Percentiles rank a stretch among this genome's conserved stretches.
Evolutionary conservation across 2,113 vertebrate species (phyloP).

Genomic region (Hoplias malabaricus): DNA sequence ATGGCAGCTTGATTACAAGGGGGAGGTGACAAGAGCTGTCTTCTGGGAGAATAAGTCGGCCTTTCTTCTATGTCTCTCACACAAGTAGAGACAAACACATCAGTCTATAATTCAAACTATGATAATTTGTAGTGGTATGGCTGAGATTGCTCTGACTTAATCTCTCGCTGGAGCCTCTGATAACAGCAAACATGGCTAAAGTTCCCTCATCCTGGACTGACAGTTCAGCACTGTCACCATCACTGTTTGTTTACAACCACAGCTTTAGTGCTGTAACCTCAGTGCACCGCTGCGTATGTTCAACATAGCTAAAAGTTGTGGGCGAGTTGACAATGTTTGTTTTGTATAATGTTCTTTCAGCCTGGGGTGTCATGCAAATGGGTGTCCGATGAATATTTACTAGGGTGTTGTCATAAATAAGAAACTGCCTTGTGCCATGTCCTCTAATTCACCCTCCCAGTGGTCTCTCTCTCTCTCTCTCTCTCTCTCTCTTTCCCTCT

Average conservation of each 20-base stretch:
- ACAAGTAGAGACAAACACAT: background rate
- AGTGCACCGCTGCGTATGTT: background rate
- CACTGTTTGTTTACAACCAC: background rate
- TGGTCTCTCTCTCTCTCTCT: constrained; percentile 15
- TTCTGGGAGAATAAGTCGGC: constrained; percentile 16
- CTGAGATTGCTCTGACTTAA: background rate
- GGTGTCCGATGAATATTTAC: constrained; percentile 5
- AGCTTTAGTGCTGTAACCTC: background rate
- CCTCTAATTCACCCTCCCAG: constrained; percentile 21
- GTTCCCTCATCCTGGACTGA: background rate
- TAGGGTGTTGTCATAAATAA: background rate
- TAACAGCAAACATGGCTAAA: background rate
- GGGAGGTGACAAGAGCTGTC: constrained; percentile 10
- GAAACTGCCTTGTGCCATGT: constrained; percentile 12
- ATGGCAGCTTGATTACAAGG: constrained; percentile 33
- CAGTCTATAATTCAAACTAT: constrained; percentile 6
- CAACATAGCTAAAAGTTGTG: background rate
- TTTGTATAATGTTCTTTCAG: background rate
- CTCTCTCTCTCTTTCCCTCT: background rate
- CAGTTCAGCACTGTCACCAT: background rate
- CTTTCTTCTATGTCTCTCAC: background rate
- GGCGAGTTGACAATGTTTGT: background rate
- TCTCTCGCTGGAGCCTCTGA: no score
- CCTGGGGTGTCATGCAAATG: background rate
- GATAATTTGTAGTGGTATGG: background rate